These are phyloP conservation scores for Trichogramma evanescens DNA, from an alignment of 2,888 invertebrate genomes.

Conservation along the genomic window DNA sequence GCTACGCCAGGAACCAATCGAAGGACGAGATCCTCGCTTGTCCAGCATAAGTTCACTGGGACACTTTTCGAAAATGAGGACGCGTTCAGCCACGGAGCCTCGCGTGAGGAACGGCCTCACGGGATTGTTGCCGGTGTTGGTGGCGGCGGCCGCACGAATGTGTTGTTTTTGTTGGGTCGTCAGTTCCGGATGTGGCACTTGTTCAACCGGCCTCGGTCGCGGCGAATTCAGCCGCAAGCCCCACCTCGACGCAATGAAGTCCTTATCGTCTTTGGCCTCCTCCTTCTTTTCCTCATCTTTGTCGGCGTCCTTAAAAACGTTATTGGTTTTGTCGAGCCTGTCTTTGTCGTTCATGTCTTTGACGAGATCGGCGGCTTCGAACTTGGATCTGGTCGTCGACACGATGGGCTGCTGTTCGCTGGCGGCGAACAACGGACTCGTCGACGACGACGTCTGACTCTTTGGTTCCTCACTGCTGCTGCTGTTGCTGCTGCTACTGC, in stretches of 20 bases:
- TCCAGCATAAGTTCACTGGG: conserved; percentile 71
- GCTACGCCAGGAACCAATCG: too few relatives aligned
- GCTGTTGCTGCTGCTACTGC: conserved; percentile 40
- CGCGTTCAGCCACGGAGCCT: conserved; percentile 84
- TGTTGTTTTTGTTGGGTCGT: conserved; percentile 58
- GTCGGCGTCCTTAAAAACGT: neutral
- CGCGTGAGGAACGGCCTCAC: conserved; percentile 79
- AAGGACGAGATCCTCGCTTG: conserved; percentile 51
- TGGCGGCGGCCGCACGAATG: conserved; percentile 45
- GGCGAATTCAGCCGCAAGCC: conserved; percentile 44
- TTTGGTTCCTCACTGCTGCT: conserved; percentile 46
- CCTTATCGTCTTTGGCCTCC: conserved; percentile 31
- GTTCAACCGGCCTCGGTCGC: conserved; percentile 39
- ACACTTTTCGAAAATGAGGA: conserved; percentile 84
- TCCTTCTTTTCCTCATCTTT: conserved; percentile 24
- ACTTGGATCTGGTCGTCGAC: conserved; percentile 35
- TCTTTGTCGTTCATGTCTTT: conserved; percentile 23
- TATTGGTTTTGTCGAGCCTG: too few relatives aligned
- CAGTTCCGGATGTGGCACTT: conserved; percentile 62
- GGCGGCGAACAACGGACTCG: conserved; percentile 19
- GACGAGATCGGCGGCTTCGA: conserved; percentile 27
- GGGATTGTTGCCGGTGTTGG: conserved; percentile 54
- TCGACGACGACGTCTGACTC: conserved; percentile 32
- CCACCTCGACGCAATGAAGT: conserved; percentile 42
- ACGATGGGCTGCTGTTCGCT: conserved; percentile 27